Evolutionary conservation across 2,113 vertebrate species (phyloP).

Genomic region (Calypte anna): DNA sequence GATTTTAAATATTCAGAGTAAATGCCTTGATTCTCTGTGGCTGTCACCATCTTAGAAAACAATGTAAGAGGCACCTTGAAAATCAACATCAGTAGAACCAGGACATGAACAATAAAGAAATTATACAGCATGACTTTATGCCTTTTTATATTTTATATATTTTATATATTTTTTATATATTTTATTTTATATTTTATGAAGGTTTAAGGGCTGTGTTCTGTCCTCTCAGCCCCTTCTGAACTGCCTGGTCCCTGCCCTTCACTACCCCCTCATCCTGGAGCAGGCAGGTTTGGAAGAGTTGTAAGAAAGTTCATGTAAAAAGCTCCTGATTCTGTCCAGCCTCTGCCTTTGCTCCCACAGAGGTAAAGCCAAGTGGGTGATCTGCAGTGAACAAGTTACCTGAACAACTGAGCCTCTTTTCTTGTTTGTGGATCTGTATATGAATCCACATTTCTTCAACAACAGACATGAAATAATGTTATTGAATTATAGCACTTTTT

Average conservation of each 20-base stretch:
- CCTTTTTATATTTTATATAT: neutral
- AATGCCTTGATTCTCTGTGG: neutral
- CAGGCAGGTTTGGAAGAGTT: neutral
- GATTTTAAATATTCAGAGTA: constrained; percentile 20
- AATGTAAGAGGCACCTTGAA: constrained; percentile 27
- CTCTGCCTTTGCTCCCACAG: neutral
- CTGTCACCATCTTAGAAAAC: neutral
- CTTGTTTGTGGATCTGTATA: neutral
- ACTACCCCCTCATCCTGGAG: accelerated
- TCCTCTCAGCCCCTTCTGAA: neutral
- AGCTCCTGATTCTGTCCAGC: neutral
- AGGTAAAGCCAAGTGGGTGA: neutral
- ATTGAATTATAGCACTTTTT: neutral
- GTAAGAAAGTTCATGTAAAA: neutral
- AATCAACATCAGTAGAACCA: neutral
- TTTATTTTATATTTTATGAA: no score
- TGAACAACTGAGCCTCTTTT: neutral
- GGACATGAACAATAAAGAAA: neutral
- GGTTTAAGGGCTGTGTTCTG: neutral
- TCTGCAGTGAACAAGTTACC: neutral
- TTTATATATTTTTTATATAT: no score
- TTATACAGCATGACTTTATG: neutral
- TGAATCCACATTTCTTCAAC: neutral
- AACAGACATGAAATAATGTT: neutral
- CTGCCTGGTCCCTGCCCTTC: neutral